Base-by-base conservation (phyloP, 2,888 invertebrate genomes). In the Amitus sp. region DNA sequence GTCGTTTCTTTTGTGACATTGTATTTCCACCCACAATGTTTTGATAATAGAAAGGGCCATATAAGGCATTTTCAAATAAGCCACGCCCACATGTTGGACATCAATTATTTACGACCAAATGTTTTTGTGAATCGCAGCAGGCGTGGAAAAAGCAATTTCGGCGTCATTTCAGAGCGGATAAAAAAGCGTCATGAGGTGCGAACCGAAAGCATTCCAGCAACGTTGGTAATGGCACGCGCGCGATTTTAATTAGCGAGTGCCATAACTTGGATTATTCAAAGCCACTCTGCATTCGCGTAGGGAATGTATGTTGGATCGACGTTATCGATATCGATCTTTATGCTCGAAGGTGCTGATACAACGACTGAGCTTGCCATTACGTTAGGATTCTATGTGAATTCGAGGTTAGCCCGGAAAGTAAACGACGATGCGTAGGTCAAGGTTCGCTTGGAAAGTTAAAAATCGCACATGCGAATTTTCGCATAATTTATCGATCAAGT, bases 181-280 rank as follows among this genome's bases (percentile, higher is more conserved):
- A 39, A 39, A 5, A 39, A 2, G 39, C 10, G 15, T 4, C 3
- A 39, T 10, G 17, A 39, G 13, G 10, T 17, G 17, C 13, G 12
- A 39, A 18, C 17, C 17, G 17, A 4, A 18, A 33, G 10, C 10
- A 12, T 33, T 33, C n/a, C 42, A 5, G 9, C 3, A 18, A 18
- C 10, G 9, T 3, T 19, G 10, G n/a, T 39, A 39, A 17, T 34
- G 34, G 34, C 34, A 39, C 18, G 19, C n/a, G 42, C 19, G 18
- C 17, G 20, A 19, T 42, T 42, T 42, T 42, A 42, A 42, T 42
- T 42, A 10, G 20, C 42, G n/a, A 18, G 20, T n/a, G 42, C 9
- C 42, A 33, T 33, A 33, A 33, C 33, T 12, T 12, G 10, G 33
- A 33, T 6, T 12, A 39, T 39, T 39, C 17, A 15, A 39, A 34